These are phyloP conservation scores for Alexandromys fortis DNA, from an alignment of 2,113 vertebrate genomes.

Conservation along the genomic window DNA sequence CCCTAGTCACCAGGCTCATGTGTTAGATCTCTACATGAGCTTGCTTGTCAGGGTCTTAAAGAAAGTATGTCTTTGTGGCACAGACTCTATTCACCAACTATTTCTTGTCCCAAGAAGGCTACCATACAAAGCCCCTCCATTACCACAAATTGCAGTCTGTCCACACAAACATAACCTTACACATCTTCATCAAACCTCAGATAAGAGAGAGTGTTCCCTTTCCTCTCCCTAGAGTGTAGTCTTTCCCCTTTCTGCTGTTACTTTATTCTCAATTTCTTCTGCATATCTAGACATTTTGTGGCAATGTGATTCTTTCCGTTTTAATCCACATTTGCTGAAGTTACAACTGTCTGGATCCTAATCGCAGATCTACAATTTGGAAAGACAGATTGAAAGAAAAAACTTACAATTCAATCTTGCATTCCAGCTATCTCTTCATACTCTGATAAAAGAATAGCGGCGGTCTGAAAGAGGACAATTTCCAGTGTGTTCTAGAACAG, in stretches of 20 bases:
- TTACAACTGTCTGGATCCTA: neutral
- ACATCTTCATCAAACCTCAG: neutral
- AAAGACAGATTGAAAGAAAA: neutral
- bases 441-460: neutral
- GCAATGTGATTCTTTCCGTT: neutral
- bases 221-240: neutral
- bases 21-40: neutral
- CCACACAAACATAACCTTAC: neutral
- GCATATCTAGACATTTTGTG: neutral
- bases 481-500: neutral
- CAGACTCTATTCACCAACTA: neutral
- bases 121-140: neutral
- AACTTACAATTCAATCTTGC: neutral
- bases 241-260: neutral
- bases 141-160: neutral
- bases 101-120: neutral
- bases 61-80: too few relatives aligned
- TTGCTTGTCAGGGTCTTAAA: neutral
- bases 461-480: neutral
- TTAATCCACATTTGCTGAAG: slow-evolving; percentile 8
- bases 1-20: neutral
- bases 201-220: neutral
- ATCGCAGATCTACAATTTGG: neutral
- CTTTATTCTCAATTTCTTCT: neutral
- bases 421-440: neutral